Percentiles rank a stretch among this genome's conserved stretches.
Evolutionary conservation across 2,113 vertebrate genomes (phyloP).

Genomic region (Ailuropoda melanoleuca): DNA sequence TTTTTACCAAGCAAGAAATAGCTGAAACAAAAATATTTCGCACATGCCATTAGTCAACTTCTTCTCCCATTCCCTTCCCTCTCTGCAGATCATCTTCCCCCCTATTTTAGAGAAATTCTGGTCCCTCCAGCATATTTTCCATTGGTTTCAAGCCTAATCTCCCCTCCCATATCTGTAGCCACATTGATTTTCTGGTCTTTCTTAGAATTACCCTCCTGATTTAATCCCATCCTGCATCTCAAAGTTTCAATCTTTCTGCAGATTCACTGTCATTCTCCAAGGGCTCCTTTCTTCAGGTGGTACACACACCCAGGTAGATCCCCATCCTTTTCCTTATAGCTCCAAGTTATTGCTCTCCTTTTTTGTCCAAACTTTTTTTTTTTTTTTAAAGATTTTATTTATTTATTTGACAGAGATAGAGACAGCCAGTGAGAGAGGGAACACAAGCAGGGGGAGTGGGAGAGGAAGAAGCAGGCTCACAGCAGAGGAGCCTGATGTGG

Average conservation of each 20-base stretch:
- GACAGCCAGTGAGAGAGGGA: too few relatives aligned
- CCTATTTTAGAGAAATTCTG: neutral
- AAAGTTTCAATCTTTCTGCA: neutral
- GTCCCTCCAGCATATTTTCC: neutral
- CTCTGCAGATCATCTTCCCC: neutral
- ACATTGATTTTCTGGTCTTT: neutral
- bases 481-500: too few relatives aligned
- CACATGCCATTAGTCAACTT: neutral
- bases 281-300: neutral
- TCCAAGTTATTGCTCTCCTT: neutral
- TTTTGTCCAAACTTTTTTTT: neutral
- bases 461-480: too few relatives aligned
- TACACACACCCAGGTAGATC: neutral
- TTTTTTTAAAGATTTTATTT: too few relatives aligned
- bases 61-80: neutral
- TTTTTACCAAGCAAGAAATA: neutral
- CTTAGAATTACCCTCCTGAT: neutral
- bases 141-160: neutral
- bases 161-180: too few relatives aligned
- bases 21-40: neutral
- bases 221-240: neutral
- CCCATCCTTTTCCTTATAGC: neutral
- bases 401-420: too few relatives aligned
- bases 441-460: too few relatives aligned
- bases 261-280: neutral